Base-by-base conservation (phyloP, 2,888 invertebrate species). In the Lydus trimaculatus region DNA sequence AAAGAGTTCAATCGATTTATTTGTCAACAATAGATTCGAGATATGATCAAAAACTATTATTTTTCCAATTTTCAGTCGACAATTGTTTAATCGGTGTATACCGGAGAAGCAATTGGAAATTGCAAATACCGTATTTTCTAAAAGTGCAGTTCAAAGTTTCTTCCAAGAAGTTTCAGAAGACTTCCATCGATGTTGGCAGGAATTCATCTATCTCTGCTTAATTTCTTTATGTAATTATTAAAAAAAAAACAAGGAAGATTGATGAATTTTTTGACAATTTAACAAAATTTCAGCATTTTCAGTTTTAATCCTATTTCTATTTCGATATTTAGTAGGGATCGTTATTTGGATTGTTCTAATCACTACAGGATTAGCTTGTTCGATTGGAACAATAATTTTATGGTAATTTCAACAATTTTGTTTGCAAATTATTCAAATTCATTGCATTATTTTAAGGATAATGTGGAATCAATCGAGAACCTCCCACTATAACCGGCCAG, bases 341-440 rank as follows among this genome's bases (percentile, higher is more conserved):
- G 86, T 91, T 17, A 88, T 91, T 68, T 91, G 91, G 88, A 77
- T 89, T n/a, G 86, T 91, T 20, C 82, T 91, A 23, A 79, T 87
- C 56, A 87, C 87, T 13, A 87, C 87, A 9, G 84, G 87, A 11
- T 43, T 88, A 9, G 87, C 87, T 23, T 87, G 87, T 64, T 76
- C 90, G 31, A 87, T 83, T 15, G 89, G 87, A 43, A 89, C 91
- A 5, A 82, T 87, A 25, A 89, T 87, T 76, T 84, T 91, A 66
- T 92, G 92, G 92, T 89, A 78, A 67, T 64, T 66, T 66, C 60
- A 64, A 59, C 39, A 33, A 64, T 61, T 64, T 56, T 67, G 61
- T 64, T 65, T n/a, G n/a, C n/a, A n/a, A n/a, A n/a, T n/a, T n/a
- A n/a, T n/a, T n/a, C n/a, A n/a, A n/a, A n/a, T n/a, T n/a, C n/a